Percentiles rank a stretch among this genome's conserved stretches.
These are phyloP conservation scores for Silvanus unidentatus DNA, from an alignment of 2,888 invertebrate genomes.

Conservation along the genomic window DNA sequence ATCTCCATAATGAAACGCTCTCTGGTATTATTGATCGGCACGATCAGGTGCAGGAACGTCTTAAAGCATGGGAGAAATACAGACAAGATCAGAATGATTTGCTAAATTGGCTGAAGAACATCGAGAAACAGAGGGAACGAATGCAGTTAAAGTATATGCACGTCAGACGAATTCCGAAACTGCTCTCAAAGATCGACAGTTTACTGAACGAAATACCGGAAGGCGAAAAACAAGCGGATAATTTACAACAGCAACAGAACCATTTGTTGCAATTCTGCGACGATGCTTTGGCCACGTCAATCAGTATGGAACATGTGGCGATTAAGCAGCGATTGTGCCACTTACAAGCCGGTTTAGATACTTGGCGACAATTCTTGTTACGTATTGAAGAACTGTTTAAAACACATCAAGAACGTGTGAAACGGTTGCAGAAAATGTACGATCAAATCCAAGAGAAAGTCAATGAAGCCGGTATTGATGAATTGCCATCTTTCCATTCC, in stretches of 20 bases:
- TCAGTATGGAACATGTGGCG: slow-evolving; percentile 76
- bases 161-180: slow-evolving; percentile 66
- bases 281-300: slow-evolving; percentile 69
- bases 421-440: slow-evolving; percentile 56
- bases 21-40: slow-evolving; percentile 74
- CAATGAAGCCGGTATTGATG: slow-evolving; percentile 51
- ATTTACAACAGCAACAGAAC: slow-evolving; percentile 60
- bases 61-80: slow-evolving; percentile 74
- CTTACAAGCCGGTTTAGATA: slow-evolving; percentile 71
- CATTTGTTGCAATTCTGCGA: slow-evolving; percentile 66
- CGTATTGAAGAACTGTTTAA: slow-evolving; percentile 60
- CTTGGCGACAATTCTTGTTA: slow-evolving; percentile 70
- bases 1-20: slow-evolving; percentile 76
- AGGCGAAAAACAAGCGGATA: slow-evolving; percentile 58
- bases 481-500: slow-evolving; percentile 53
- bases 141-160: slow-evolving; percentile 77
- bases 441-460: slow-evolving; percentile 60
- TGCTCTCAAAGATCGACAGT: slow-evolving; percentile 61
- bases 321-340: slow-evolving; percentile 72
- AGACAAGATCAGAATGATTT: slow-evolving; percentile 63
- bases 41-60: slow-evolving; percentile 63
- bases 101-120: slow-evolving; percentile 72
- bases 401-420: slow-evolving; percentile 59
- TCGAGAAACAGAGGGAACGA: slow-evolving; percentile 71
- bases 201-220: slow-evolving; percentile 63